Evolutionary conservation across 92 coral and sea anemone genomes (phyloP).

Genomic region (Plumapathes pennacea): DNA sequence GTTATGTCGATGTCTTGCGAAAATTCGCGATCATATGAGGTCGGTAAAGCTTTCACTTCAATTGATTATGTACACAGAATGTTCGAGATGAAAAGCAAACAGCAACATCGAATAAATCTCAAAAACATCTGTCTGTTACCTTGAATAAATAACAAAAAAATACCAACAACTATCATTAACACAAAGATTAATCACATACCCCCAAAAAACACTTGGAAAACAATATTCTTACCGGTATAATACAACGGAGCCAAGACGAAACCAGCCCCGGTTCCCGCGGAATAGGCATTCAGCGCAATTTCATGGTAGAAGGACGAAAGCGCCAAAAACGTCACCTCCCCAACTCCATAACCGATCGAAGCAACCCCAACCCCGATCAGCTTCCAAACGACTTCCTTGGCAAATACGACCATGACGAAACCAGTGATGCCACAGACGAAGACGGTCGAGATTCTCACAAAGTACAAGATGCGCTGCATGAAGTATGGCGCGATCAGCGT

Average conservation of each 20-base stretch:
- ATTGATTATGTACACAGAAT: too few species aligned
- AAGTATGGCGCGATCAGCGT: slow-evolving; percentile 75
- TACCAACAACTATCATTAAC: too few species aligned
- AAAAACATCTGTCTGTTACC: too few species aligned
- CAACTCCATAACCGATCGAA: slow-evolving; percentile 76
- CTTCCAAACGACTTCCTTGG: slow-evolving; percentile 67
- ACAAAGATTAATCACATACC: too few species aligned
- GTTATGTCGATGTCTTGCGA: too few species aligned
- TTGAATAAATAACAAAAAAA: too few species aligned
- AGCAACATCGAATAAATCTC: too few species aligned
- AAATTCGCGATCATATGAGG: too few species aligned
- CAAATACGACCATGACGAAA: slow-evolving; percentile 57
- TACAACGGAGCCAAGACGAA: slow-evolving; percentile 69
- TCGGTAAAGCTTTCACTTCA: too few species aligned
- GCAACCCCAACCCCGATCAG: slow-evolving; percentile 74
- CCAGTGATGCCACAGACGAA: slow-evolving; percentile 61
- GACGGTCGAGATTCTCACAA: slow-evolving; percentile 60
- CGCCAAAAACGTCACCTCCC: slow-evolving; percentile 77
- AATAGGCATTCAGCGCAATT: slow-evolving; percentile 54
- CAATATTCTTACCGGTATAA: slow-evolving; percentile 82
- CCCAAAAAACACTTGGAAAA: too few species aligned
- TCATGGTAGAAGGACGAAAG: slow-evolving; percentile 72
- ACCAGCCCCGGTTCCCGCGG: slow-evolving; percentile 80
- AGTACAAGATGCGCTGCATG: slow-evolving; percentile 67
- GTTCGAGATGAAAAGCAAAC: too few species aligned